Conservation (phyloP, 2,113 vertebrate genomes). For the Peromyscus polionotus region DNA sequence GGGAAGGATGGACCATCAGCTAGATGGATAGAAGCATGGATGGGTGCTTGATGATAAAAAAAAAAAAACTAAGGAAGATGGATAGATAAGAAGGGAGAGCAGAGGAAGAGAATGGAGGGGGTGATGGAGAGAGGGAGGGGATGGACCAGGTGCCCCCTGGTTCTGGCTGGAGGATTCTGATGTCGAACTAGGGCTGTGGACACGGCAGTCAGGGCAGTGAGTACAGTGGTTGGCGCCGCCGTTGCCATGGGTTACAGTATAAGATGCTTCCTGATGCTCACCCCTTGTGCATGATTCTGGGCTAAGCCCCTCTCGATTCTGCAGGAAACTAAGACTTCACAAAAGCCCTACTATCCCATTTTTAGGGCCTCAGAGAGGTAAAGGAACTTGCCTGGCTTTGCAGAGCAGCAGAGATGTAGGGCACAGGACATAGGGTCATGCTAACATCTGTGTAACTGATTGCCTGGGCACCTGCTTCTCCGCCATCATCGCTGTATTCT, state of each 20-base stretch:
- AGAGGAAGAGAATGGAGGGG: not conserved
- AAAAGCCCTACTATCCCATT: not conserved
- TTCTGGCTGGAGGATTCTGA: not conserved
- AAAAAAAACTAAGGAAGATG: not conserved
- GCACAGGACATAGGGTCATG: not conserved
- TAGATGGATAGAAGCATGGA: not conserved
- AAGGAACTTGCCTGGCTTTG: not conserved
- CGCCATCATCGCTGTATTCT: not conserved
- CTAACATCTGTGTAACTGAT: rapidly evolving
- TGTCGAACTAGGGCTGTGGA: not conserved
- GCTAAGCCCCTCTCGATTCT: not conserved
- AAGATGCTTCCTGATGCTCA: not conserved
- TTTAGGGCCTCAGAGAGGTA: constrained; percentile 5
- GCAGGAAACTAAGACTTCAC: not conserved
- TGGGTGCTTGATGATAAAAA: not conserved
- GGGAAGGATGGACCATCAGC: not conserved
- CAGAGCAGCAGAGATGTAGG: not conserved
- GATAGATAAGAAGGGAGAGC: no score
- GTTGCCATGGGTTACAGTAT: rapidly evolving
- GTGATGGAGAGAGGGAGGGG: not conserved
- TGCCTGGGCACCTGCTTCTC: no score
- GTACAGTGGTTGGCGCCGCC: not conserved
- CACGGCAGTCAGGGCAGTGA: not conserved
- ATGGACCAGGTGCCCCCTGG: not conserved
- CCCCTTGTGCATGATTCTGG: rapidly evolving